Percentiles rank a stretch among this genome's conserved stretches.
These are phyloP conservation scores for Plecturocebus donacophilus DNA, from an alignment of 2,113 vertebrate species.

Conservation along the genomic window DNA sequence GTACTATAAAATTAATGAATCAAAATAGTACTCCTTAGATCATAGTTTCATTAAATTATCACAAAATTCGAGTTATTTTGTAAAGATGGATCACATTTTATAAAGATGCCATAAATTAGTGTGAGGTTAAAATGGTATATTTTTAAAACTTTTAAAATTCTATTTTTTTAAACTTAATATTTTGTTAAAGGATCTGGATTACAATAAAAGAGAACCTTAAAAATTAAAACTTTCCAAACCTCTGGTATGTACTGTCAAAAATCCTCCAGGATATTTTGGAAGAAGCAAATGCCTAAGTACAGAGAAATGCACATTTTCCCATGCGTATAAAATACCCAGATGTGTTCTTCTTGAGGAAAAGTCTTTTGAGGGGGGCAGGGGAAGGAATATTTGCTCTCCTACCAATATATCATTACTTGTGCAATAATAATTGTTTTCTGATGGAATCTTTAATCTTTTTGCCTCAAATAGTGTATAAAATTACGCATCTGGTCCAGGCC, in stretches of 20 bases:
- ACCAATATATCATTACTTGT: slow-evolving; percentile 27
- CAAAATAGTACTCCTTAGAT: not conserved
- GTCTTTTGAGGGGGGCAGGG: not conserved
- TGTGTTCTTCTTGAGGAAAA: not conserved
- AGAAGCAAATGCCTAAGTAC: not conserved
- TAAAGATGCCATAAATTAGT: not conserved
- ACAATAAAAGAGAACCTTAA: not conserved
- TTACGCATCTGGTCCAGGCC: not conserved
- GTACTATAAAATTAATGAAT: not conserved
- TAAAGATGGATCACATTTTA: not conserved
- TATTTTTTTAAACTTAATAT: not conserved
- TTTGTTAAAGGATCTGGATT: not conserved
- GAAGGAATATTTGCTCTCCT: not conserved
- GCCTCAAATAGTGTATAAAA: not conserved
- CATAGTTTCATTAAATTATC: not conserved
- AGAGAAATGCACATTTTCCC: slow-evolving; percentile 38
- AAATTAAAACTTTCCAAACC: not conserved
- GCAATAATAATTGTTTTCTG: not conserved
- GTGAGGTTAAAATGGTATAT: not conserved
- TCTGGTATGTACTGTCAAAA: slow-evolving; percentile 25
- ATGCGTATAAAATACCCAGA: slow-evolving; percentile 20
- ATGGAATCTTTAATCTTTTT: not conserved
- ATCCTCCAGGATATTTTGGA: not conserved
- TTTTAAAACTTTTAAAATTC: not conserved
- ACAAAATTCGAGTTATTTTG: not conserved